Conservation (phyloP, 53 echinoderm and acorn worm species). For the Luidia sarsii region DNA sequence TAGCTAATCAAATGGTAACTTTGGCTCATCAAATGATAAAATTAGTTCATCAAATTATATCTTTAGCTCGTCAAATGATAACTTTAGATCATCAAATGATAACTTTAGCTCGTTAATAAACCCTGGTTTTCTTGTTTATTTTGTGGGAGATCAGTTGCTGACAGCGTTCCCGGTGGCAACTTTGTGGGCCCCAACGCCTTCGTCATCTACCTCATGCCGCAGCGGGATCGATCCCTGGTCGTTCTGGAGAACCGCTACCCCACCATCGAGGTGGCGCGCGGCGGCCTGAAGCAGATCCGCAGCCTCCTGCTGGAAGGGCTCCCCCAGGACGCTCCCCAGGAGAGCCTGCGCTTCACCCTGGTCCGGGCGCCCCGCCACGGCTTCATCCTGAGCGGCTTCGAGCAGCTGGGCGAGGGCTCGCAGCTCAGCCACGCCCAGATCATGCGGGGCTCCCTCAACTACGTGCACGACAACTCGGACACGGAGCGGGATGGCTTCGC, state of each 20-base stretch:
- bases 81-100: no score
- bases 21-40: no score
- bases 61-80: no score
- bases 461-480: conserved; percentile 79
- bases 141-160: conserved; percentile 66
- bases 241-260: conserved; percentile 67
- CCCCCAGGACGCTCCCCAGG: conserved; percentile 70
- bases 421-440: conserved; percentile 77
- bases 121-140: no score
- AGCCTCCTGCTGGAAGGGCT: conserved; percentile 60
- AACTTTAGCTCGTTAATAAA: no score
- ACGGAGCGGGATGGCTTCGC: conserved; percentile 77
- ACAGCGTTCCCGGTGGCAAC: conserved; percentile 67
- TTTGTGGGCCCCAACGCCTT: conserved; percentile 84
- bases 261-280: conserved; percentile 68
- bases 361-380: conserved; percentile 64
- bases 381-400: conserved; percentile 60
- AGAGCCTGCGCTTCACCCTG: conserved; percentile 75
- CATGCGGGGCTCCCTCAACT: conserved; percentile 67
- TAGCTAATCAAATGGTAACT: no score
- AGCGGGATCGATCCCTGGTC: conserved; percentile 60
- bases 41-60: no score
- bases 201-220: conserved; percentile 79
- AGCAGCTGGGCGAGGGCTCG: conserved; percentile 51
- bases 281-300: conserved; percentile 71